These are phyloP conservation scores for Dinocampus coccinellae DNA, from an alignment of 2,888 invertebrate genomes.

Conservation along the genomic window DNA sequence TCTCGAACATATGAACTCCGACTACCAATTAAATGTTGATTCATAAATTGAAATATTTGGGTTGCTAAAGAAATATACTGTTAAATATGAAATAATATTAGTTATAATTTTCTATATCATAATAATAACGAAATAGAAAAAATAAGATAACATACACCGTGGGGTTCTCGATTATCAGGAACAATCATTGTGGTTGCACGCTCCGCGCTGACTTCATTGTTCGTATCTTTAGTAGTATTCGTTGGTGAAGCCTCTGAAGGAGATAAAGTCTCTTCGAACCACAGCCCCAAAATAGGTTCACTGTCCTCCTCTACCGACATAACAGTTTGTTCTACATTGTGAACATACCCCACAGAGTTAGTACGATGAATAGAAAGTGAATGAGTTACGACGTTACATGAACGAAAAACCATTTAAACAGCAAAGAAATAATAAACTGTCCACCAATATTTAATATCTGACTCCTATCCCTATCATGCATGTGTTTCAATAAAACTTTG, in stretches of 20 bases:
- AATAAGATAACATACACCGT: constrained; percentile 71
- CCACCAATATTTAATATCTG: constrained; percentile 28
- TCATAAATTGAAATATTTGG: constrained; percentile 88
- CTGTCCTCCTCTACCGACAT: constrained; percentile 77
- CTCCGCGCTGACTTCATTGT: constrained; percentile 71
- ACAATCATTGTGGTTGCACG: constrained; percentile 74
- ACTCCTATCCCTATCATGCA: no score
- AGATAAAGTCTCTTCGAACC: constrained; percentile 94
- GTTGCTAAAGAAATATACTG: constrained; percentile 90
- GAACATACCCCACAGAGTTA: constrained; percentile 59
- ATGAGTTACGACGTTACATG: constrained; percentile 38
- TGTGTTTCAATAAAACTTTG: no score
- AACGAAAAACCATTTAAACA: constrained; percentile 15
- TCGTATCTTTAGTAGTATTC: constrained; percentile 73
- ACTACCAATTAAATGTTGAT: constrained; percentile 83
- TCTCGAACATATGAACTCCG: constrained; percentile 78
- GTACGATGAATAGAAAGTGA: constrained; percentile 54
- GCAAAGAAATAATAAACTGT: constrained; percentile 26
- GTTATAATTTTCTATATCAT: background rate
- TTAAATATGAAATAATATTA: constrained; percentile 47
- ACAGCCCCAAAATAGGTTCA: constrained; percentile 89
- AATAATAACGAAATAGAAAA: background rate
- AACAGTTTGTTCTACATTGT: constrained; percentile 63
- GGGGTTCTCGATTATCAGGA: constrained; percentile 84
- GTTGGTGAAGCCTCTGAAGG: constrained; percentile 77